Percentiles rank a stretch among this genome's conserved stretches.
Conservation (phyloP, 2,888 invertebrate genomes). For the Rutpela maculata region DNA sequence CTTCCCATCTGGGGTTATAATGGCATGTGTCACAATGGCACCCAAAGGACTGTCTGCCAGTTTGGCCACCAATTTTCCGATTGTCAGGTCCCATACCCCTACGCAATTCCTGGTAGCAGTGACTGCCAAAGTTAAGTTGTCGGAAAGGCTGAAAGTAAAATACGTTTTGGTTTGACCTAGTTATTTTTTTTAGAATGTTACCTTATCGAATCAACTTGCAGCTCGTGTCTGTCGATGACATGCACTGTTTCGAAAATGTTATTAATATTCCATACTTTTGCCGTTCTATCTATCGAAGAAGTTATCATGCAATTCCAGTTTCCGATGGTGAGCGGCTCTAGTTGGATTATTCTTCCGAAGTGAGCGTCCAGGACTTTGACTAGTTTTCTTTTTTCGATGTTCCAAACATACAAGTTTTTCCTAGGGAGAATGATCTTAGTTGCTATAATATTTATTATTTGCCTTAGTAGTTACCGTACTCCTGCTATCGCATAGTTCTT, state of each 20-base stretch:
- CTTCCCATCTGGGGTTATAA: constrained; percentile 90
- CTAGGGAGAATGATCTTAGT: constrained; percentile 54
- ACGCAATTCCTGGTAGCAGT: constrained; percentile 96
- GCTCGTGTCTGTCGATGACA: constrained; percentile 95
- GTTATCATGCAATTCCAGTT: constrained; percentile 97
- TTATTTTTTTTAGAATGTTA: constrained; percentile 64
- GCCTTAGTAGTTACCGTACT: constrained; percentile 79
- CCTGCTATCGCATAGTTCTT: constrained; percentile 96
- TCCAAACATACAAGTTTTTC: constrained; percentile 97
- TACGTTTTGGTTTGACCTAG: not conserved
- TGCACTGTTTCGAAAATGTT: constrained; percentile 99
- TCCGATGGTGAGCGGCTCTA: constrained; percentile 90
- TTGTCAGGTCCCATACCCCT: constrained; percentile 94
- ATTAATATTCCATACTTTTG: constrained; percentile 99
- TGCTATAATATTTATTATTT: not conserved
- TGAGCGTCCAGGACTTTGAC: constrained; percentile 97
- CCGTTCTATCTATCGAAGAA: constrained; percentile 97
- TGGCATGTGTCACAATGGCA: constrained; percentile 95
- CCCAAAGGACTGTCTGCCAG: constrained; percentile 94
- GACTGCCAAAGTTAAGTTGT: constrained; percentile 88
- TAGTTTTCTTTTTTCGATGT: constrained; percentile 85
- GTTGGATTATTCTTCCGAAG: constrained; percentile 95
- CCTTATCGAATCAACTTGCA: constrained; percentile 95
- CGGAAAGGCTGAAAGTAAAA: constrained; percentile 79
- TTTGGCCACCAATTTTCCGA: constrained; percentile 89